Evolutionary conservation across 2,888 invertebrate genomes (phyloP).

Genomic region (Conops quadrifasciatus): DNA sequence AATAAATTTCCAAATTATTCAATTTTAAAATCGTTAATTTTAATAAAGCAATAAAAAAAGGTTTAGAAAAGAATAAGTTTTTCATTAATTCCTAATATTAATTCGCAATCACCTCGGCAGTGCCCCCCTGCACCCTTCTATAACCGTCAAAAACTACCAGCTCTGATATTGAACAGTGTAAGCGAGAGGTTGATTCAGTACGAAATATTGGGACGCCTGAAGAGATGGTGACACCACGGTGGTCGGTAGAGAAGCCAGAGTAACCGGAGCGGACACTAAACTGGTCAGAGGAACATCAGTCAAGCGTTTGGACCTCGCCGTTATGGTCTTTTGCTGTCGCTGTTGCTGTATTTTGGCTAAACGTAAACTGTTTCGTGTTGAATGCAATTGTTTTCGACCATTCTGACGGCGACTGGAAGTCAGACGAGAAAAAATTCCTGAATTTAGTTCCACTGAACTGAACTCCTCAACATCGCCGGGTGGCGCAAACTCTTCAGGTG

Average conservation of each 20-base stretch:
- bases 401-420: constrained; percentile 36
- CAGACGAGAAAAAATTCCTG: constrained; percentile 45
- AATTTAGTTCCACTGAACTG: constrained; percentile 36
- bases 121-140: background rate
- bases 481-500: constrained; percentile 44
- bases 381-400: constrained; percentile 34
- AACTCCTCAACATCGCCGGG: constrained; percentile 47
- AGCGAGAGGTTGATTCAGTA: constrained; percentile 51
- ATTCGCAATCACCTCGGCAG: too few species aligned
- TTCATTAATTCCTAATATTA: too few species aligned
- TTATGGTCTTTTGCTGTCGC: constrained; percentile 34
- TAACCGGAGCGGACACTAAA: constrained; percentile 31
- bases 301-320: constrained; percentile 41
- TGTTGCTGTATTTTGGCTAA: constrained; percentile 38
- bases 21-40: too few species aligned
- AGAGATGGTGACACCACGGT: constrained; percentile 21
- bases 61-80: too few species aligned
- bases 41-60: too few species aligned
- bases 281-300: constrained; percentile 32
- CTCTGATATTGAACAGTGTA: constrained; percentile 46
- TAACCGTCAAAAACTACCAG: constrained; percentile 45
- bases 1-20: too few species aligned
- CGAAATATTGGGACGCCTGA: constrained; percentile 48
- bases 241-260: constrained; percentile 25
- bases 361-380: constrained; percentile 45